These are phyloP conservation scores for Tupaia chinensis DNA, from an alignment of 2,113 vertebrate species.

Conservation along the genomic window DNA sequence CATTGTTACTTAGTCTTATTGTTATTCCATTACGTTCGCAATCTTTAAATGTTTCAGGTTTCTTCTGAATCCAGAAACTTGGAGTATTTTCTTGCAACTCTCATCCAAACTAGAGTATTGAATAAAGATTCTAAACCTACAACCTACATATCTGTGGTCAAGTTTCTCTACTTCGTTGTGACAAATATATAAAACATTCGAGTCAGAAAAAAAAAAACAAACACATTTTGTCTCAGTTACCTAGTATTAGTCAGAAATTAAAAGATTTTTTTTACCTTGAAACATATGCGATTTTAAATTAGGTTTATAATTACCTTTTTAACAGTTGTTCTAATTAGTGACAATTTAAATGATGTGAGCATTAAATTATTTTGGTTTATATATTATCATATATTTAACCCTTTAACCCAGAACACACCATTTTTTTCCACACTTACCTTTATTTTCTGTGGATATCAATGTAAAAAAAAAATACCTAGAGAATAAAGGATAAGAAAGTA, in stretches of 20 bases:
- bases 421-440: not conserved
- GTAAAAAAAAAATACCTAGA: not conserved
- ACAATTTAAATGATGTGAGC: not conserved
- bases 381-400: not conserved
- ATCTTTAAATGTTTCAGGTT: not conserved
- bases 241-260: not conserved
- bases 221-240: not conserved
- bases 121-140: not conserved
- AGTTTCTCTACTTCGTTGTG: not conserved
- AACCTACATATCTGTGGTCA: not conserved
- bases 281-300: not conserved
- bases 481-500: not conserved
- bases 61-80: not conserved
- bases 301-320: not conserved
- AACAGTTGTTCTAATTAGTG: constrained; percentile 5
- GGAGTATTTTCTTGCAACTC: not conserved
- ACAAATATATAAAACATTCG: not conserved
- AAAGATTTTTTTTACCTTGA: not conserved
- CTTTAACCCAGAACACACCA: not conserved
- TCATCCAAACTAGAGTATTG: not conserved
- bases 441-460: not conserved
- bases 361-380: constrained; percentile 3
- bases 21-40: not conserved
- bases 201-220: not conserved
- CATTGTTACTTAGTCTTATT: not conserved